phyloP scores from a whole-genome alignment of 2,797 vertebrate genomes.

The Sebastes itinus region DNA sequence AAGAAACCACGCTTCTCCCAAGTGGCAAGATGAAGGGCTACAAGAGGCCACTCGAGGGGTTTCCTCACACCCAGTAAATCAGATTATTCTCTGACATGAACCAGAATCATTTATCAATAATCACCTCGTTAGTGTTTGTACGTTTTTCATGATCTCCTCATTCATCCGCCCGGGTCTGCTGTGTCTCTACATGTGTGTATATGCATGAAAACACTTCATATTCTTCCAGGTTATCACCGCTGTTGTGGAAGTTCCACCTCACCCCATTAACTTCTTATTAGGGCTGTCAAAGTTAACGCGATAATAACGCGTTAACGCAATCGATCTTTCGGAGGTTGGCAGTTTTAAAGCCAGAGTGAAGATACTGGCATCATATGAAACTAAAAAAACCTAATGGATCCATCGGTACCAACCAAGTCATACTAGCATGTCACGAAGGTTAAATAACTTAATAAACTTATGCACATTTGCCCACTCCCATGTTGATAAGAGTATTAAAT shows the following conservation, averaged over 20 bases:
- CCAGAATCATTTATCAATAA: conserved; percentile 10
- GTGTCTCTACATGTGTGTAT: not conserved
- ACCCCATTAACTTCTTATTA: not conserved
- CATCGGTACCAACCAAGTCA: no score
- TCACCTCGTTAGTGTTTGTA: conserved; percentile 5
- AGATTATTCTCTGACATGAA: not conserved
- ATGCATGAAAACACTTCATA: not conserved
- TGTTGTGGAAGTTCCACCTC: not conserved
- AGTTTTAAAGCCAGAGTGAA: no score
- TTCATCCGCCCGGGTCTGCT: not conserved
- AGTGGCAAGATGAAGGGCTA: not conserved
- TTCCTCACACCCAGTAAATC: conserved; percentile 1
- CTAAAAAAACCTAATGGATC: no score
- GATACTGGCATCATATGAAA: no score
- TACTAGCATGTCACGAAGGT: no score
- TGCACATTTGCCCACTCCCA: no score
- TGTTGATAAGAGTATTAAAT: no score
- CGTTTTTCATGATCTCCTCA: not conserved
- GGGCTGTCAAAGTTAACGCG: no score
- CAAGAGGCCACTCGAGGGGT: not conserved
- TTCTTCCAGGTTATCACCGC: not conserved
- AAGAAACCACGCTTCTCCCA: not conserved
- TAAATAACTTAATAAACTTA: no score
- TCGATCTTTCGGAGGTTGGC: no score
- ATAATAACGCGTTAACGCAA: no score